Percentiles rank a stretch among this genome's conserved stretches.
Conservation (phyloP, 2,888 invertebrate species). For the Glaucopsyche alexis region DNA sequence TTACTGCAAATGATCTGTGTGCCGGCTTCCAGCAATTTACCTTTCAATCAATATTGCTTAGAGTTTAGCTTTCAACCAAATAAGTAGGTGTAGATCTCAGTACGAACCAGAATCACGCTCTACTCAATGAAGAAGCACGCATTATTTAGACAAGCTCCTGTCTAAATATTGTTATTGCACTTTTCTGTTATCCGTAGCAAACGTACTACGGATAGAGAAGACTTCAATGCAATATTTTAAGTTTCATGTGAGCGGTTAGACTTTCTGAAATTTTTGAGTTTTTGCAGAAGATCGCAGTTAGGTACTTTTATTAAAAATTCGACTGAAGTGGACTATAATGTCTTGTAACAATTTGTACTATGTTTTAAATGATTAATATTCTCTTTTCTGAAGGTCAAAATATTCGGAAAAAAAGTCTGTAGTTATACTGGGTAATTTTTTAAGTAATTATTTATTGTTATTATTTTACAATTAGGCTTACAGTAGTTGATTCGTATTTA, state of each 20-base stretch:
- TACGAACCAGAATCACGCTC: neutral
- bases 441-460: neutral
- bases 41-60: conserved; percentile 73
- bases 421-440: neutral
- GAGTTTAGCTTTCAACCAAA: conserved; percentile 58
- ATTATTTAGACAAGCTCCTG: neutral
- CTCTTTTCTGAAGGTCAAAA: no score
- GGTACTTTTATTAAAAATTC: no score
- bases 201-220: no score
- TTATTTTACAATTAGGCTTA: neutral
- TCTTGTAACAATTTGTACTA: no score
- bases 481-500: neutral
- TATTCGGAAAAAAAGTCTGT: no score
- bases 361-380: no score
- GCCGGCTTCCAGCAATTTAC: conserved; percentile 76
- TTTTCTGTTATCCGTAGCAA: no score
- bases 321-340: no score
- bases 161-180: neutral
- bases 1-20: conserved; percentile 77
- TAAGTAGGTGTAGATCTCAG: conserved; percentile 34
- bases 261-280: no score
- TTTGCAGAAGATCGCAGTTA: no score
- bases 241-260: no score
- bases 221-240: no score
- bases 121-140: neutral